Evolutionary conservation across 2,797 vertebrate species (phyloP), one percentile per base, ranked within the genome.

Genomic region (Poeciliopsis gracilis): DNA sequence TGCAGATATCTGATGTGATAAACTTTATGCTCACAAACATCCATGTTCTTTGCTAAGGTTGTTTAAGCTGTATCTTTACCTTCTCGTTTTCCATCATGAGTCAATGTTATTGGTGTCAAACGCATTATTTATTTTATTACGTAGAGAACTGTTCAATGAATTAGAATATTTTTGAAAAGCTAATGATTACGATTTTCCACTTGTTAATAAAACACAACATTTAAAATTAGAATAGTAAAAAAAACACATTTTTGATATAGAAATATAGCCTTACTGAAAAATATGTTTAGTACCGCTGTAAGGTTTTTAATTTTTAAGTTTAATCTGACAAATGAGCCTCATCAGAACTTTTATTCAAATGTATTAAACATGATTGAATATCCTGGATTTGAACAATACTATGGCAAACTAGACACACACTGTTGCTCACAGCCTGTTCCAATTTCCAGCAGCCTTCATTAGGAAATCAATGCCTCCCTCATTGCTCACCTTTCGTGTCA

Each of bases 401-500:
- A 28, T 36, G 20, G 30, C 18, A 36, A 80, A 59, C 38, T 20
- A 43, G 0, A 43, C 41, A 78, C 30, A 81, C 72, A 66, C n/a
- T 6, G 23, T 77, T 80, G 74, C 69, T 33, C 41, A 84, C 79
- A 77, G 80, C 70, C 80, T 84, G 77, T 30, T 80, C 57, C 69
- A 73, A 61, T 76, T 82, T 80, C 38, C 45, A 79, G 69, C 59
- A 51, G 61, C 30, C 76, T 74, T 82, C n/a, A 76, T 83, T 82
- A 89, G 74, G 72, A 86, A 88, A 84, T 88, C 89, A 77, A 88
- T 91, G 78, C 7, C 13, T 33, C 20, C 10, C 67, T 84, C 87
- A 81, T 86, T 75, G 83, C 72, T 91, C 79, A 83, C 79, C 81
- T 89, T 83, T 79, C 28, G 78, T 85, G 73, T 87, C 89, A 86